Evolutionary conservation across 53 echinoderm and acorn worm species (phyloP), one percentile per base, ranked within the genome.

Genomic region (Temnopleurus reevesii): DNA sequence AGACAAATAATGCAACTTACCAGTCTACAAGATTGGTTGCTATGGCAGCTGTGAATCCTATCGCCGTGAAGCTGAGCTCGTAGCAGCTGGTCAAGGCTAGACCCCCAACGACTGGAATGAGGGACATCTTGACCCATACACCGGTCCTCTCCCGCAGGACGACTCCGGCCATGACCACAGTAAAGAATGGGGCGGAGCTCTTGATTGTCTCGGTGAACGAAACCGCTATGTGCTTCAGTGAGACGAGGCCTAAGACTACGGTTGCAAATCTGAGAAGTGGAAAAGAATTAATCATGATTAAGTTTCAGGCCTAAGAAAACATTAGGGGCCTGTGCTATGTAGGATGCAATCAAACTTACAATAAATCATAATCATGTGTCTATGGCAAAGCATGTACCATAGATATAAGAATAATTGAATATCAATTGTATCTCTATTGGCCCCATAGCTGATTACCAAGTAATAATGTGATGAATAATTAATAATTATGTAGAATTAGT

Each of bases 141-240:
- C 98, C 98, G 7, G 98, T 98, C 46, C 86, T 77, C 76, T 98
- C 98, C 0, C 93, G 91, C 35, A 98, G 81, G 65, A 98, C 95
- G 5, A 94, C 28, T 47, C 94, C 57, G 1, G 95, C 94, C 60
- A 98, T 94, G 27, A 98, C 64, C 18, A 98, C 98, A 2, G 98
- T 98, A 83, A 98, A 98, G 51, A 98, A 93, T 0, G 98, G 98
- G 8, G 98, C 98, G 2, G 98, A 95, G 81, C 98, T 98, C 65
- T 98, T 98, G 45, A 98, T 98, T 0, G 98, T 98, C 84, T 98
- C 98, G 9, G 98, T 98, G 90, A 98, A 98, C 34, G 98, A 98
- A 54, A 98, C 98, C 1, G 98, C 98, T 53, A 98, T 98, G 82
- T 98, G 83, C 56, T 98, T 98, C 51, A 98, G 89, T 58, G 94